Conservation (phyloP, 2,888 invertebrate genomes). For the Conus canariensis region DNA sequence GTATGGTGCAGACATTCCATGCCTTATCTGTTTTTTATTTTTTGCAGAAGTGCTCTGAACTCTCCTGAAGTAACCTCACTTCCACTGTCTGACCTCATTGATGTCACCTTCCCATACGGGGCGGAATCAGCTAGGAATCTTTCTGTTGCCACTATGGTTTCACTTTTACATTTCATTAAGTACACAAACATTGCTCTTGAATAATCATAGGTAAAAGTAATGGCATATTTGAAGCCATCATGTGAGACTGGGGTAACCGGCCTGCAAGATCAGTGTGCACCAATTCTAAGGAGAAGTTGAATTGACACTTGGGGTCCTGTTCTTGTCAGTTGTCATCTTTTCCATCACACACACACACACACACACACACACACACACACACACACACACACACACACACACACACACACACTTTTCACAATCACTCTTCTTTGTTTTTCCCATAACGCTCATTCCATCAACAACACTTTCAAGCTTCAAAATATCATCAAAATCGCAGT, state of each 20-base stretch:
- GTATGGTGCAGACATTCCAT: not conserved
- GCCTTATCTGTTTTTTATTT: not conserved
- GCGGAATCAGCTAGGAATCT: constrained; percentile 45
- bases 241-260: constrained; percentile 44
- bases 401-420: too few species aligned
- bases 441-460: constrained; percentile 30
- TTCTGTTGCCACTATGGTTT: constrained; percentile 38
- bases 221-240: constrained; percentile 52
- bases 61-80: not conserved
- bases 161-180: constrained; percentile 40
- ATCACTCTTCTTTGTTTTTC: constrained; percentile 42
- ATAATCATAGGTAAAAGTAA: constrained; percentile 49
- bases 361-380: too few species aligned
- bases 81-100: not conserved
- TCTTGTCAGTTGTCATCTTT: constrained; percentile 11
- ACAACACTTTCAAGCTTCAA: constrained; percentile 46
- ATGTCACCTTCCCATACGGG: not conserved
- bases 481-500: constrained; percentile 50
- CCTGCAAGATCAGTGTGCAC: constrained; percentile 16
- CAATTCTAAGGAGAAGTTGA: not conserved
- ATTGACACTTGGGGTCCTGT: too few species aligned
- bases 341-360: not conserved
- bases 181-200: constrained; percentile 46
- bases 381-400: too few species aligned
- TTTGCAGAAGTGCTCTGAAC: not conserved